Evolutionary conservation across 2,888 invertebrate genomes (phyloP).

Genomic region (Plagodis pulveraria): DNA sequence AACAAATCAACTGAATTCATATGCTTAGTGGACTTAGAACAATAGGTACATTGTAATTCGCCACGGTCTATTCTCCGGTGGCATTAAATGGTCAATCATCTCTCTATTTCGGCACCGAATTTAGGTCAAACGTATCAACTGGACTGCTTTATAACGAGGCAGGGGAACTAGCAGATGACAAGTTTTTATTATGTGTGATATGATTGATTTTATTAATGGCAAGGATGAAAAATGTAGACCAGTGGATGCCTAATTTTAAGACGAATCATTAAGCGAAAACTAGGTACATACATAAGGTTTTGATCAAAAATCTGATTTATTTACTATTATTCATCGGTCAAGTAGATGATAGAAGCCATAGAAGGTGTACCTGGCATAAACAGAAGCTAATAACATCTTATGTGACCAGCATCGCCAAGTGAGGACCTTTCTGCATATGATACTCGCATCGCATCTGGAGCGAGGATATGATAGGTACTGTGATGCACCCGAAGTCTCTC

Average conservation of each 20-base stretch:
- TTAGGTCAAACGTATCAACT: constrained; percentile 70
- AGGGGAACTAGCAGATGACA: constrained; percentile 38
- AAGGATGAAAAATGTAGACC: constrained; percentile 3
- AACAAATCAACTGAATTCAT: constrained; percentile 17
- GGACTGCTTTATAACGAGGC: constrained; percentile 55
- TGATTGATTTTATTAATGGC: constrained; percentile 5
- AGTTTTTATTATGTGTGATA: constrained; percentile 19
- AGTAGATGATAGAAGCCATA: no score
- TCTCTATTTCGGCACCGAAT: constrained; percentile 59
- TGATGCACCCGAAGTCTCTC: no score
- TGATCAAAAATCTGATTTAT: no score
- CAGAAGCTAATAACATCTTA: no score
- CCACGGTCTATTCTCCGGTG: constrained; percentile 63
- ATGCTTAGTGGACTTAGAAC: constrained; percentile 22
- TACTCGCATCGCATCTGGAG: no score
- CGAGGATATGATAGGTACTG: no score
- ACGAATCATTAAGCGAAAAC: background rate
- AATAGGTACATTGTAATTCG: constrained; percentile 47
- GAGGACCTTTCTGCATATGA: no score
- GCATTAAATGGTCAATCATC: constrained; percentile 77
- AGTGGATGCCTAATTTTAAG: background rate
- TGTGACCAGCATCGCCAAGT: no score
- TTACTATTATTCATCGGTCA: no score
- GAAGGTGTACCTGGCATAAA: no score
- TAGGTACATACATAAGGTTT: no score